These are phyloP conservation scores for Peromyscus aztecus DNA, from an alignment of 2,797 vertebrate species.

Conservation along the genomic window DNA sequence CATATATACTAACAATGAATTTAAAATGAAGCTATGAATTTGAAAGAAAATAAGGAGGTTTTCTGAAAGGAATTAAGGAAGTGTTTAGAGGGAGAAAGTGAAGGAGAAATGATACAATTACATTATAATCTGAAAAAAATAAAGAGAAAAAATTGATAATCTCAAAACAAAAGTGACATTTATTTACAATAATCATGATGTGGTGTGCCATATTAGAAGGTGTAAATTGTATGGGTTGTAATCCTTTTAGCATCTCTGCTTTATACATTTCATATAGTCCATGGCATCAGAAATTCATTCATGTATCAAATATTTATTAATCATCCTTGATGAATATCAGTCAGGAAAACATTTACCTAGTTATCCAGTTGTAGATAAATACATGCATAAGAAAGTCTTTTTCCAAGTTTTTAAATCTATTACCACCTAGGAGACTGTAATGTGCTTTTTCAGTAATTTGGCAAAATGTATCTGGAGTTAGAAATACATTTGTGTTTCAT, in stretches of 20 bases:
- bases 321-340: neutral
- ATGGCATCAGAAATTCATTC: neutral
- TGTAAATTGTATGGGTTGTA: neutral
- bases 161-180: neutral
- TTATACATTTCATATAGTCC: neutral
- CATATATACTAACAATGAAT: neutral
- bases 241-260: neutral
- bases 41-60: neutral
- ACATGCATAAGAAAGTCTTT: neutral
- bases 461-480: neutral
- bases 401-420: neutral
- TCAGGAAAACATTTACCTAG: neutral
- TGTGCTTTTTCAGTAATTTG: neutral
- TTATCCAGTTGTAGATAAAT: neutral
- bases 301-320: conserved; percentile 8
- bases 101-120: neutral
- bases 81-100: neutral
- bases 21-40: neutral
- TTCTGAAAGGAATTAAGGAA: neutral
- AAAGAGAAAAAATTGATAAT: neutral
- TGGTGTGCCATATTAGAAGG: neutral
- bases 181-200: neutral
- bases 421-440: neutral
- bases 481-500: neutral
- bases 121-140: neutral